Evolutionary conservation across 1,140 invertebrate species (phyloP).

Genomic region (Habropoda laboriosa): DNA sequence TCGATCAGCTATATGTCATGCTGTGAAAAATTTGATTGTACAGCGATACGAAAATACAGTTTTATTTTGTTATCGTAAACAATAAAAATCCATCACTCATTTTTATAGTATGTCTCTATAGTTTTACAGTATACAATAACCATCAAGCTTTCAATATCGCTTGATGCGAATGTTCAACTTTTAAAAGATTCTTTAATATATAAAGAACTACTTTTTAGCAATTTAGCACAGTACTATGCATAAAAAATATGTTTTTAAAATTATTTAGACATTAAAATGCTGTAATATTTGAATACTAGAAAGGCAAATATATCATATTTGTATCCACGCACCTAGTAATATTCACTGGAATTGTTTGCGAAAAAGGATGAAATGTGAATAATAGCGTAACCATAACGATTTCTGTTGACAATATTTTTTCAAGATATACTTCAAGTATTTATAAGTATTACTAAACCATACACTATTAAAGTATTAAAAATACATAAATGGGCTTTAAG

Average conservation of each 20-base stretch:
- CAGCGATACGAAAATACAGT: slow-evolving; percentile 71
- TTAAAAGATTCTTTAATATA: slow-evolving; percentile 45
- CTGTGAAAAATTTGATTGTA: slow-evolving; percentile 62
- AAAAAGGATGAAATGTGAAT: slow-evolving; percentile 32
- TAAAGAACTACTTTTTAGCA: slow-evolving; percentile 49
- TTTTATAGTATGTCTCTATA: slow-evolving; percentile 46
- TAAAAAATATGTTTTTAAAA: slow-evolving; percentile 50
- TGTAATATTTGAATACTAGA: slow-evolving; percentile 36
- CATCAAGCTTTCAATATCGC: slow-evolving; percentile 25
- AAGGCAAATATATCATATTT: slow-evolving; percentile 39
- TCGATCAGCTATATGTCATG: slow-evolving; percentile 38
- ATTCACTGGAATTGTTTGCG: slow-evolving; percentile 33
- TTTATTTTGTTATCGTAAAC: slow-evolving; percentile 59
- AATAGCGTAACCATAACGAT: slow-evolving; percentile 29
- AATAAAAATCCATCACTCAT: slow-evolving; percentile 51
- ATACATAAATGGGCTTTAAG: slow-evolving; percentile 13
- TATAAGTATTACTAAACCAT: slow-evolving; percentile 19
- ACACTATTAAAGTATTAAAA: slow-evolving; percentile 1
- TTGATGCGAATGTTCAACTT: slow-evolving; percentile 33
- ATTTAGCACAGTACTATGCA: slow-evolving; percentile 39
- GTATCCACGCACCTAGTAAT: slow-evolving; percentile 34
- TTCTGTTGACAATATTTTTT: background rate
- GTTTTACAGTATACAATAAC: slow-evolving; percentile 56
- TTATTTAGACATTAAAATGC: slow-evolving; percentile 34
- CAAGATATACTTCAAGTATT: slow-evolving; percentile 21